Evolutionary conservation across 2,888 invertebrate species (phyloP).

Genomic region (Therioaphis trifolii): DNA sequence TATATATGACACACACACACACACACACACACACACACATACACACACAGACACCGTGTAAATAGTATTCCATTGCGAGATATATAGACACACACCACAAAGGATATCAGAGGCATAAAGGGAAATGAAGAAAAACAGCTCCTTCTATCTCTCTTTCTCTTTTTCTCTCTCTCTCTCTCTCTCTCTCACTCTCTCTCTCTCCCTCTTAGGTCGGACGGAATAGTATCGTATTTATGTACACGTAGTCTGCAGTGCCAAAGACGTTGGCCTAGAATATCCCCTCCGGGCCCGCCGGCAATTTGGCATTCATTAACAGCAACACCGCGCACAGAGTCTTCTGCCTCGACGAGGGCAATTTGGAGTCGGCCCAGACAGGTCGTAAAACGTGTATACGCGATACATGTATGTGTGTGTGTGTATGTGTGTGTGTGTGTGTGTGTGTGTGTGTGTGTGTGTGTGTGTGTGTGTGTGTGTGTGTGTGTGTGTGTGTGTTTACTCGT

Average conservation of each 20-base stretch:
- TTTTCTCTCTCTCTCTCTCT: no score
- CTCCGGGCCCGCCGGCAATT: conserved; percentile 31
- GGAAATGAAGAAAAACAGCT: conserved; percentile 30
- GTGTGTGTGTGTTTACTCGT: no score
- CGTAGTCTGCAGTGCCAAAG: conserved; percentile 25
- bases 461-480: no score
- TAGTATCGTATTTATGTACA: not conserved
- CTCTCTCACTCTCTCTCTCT: no score
- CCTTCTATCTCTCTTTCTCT: no score
- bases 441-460: no score
- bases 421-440: no score
- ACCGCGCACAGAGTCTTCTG: not conserved
- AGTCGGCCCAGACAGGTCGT: conserved; percentile 42
- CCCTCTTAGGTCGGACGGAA: not conserved
- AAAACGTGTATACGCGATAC: conserved; percentile 9
- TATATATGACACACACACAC: no score
- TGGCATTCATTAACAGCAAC: conserved; percentile 50
- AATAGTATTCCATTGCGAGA: not conserved
- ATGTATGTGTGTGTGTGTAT: not conserved
- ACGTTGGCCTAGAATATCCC: conserved; percentile 17
- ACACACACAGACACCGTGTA: not conserved
- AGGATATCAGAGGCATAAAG: not conserved
- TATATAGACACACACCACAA: not conserved
- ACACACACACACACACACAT: no score
- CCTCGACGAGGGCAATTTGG: conserved; percentile 42